These are phyloP conservation scores for Podarcis lilfordi DNA, from an alignment of 2,797 vertebrate species.

Conservation along the genomic window DNA sequence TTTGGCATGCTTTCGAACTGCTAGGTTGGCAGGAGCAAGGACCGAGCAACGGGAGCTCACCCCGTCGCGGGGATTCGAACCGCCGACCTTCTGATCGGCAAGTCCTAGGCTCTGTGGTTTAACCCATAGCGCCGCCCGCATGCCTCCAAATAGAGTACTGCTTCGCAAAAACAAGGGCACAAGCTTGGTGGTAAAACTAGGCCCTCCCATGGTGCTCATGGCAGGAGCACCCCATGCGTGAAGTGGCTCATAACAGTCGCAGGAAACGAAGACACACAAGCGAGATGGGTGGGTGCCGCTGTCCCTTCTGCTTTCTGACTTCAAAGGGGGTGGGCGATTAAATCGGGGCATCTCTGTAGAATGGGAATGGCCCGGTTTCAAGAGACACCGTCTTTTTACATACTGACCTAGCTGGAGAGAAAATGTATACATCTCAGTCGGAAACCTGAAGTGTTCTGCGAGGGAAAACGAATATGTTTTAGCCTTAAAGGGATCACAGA, in stretches of 20 bases:
- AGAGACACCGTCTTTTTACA: conserved; percentile 53
- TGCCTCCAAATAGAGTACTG: neutral
- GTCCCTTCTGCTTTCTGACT: conserved; percentile 59
- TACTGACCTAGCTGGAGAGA: conserved; percentile 54
- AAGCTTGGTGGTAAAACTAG: conserved; percentile 15
- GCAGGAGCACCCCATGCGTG: neutral
- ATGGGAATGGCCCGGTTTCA: conserved; percentile 49
- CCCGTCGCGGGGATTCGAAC: too few species aligned
- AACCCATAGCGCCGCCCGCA: too few species aligned
- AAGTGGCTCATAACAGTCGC: conserved; percentile 59
- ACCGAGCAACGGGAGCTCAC: too few species aligned
- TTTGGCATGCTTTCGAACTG: too few species aligned
- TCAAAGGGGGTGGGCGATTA: conserved; percentile 45
- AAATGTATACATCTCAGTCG: conserved; percentile 63
- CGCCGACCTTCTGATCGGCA: too few species aligned
- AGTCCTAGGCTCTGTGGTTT: too few species aligned
- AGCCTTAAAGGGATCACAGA: conserved; percentile 88
- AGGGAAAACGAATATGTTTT: conserved; percentile 83
- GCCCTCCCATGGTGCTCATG: neutral
- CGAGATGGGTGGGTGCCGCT: conserved; percentile 52
- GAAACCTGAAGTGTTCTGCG: conserved; percentile 89
- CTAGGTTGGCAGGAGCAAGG: too few species aligned
- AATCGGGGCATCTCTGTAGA: conserved; percentile 41
- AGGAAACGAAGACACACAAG: conserved; percentile 58
- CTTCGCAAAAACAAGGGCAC: neutral